Percentiles rank a stretch among this genome's conserved stretches.
Conservation (phyloP, 2,113 vertebrate species). For the Proterorhinus semilunaris region DNA sequence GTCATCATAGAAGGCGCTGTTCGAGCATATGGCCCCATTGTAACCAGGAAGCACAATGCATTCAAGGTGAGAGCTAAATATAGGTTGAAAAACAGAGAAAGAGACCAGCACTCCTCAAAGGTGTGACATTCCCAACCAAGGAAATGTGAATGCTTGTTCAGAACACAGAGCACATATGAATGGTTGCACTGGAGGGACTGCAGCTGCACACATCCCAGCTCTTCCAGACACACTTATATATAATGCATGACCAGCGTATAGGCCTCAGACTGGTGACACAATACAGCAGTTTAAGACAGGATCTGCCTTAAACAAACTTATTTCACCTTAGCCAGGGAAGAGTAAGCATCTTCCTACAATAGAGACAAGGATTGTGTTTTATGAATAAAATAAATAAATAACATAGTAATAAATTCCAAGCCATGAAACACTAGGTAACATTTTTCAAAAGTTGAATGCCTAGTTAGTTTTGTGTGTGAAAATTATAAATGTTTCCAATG, state of each 20-base stretch:
- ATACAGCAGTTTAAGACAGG: constrained; percentile 20
- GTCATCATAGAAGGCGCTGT: not conserved
- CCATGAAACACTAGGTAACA: too few species aligned
- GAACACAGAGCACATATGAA: constrained; percentile 19
- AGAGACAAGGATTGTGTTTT: not conserved
- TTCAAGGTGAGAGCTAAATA: constrained; percentile 54
- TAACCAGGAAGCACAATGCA: constrained; percentile 38
- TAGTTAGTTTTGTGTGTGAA: too few species aligned
- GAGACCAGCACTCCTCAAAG: constrained; percentile 55
- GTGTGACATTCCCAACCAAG: constrained; percentile 48
- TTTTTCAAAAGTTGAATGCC: too few species aligned
- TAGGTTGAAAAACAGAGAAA: constrained; percentile 67
- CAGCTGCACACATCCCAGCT: constrained; percentile 49
- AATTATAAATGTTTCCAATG: too few species aligned
- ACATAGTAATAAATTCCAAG: too few species aligned
- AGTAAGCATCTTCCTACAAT: not conserved
- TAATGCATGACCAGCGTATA: constrained; percentile 70
- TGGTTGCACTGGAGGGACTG: constrained; percentile 2
- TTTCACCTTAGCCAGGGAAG: too few species aligned
- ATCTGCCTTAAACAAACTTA: constrained; percentile 2
- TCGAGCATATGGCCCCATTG: constrained; percentile 15
- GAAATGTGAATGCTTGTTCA: not conserved
- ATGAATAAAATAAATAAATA: too few species aligned
- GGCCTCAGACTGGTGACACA: constrained; percentile 41
- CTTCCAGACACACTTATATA: constrained; percentile 68